Evolutionary conservation across 2,797 vertebrate genomes (phyloP), one percentile per base, ranked within the genome.

Genomic region (Peromyscus nudipes): DNA sequence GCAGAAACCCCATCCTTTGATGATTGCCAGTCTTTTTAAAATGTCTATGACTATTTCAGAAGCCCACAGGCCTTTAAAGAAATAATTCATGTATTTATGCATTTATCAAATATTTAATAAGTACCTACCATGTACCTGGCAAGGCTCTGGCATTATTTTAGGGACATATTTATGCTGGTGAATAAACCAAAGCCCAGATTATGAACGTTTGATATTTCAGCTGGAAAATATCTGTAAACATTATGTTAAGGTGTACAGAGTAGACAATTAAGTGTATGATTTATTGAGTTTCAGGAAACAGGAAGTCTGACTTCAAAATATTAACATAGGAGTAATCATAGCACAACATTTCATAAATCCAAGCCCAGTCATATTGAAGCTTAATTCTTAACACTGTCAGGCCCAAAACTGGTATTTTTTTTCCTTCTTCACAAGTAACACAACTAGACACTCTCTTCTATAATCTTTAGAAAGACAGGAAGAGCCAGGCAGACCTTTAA

Each of bases 51-150:
- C 73, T 79, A 55, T 21, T 82, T 23, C 52, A 94, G 65, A n/a
- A 87, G 21, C 25, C 37, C 34, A 65, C 9, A 46, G 69, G 60
- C 4, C 40, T 31, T 93, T 37, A n/a, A 77, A 37, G 57, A 21
- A 92, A 60, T 69, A 93, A 85, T 91, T 89, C 9, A 34, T 29
- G 27, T 34, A 71, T 85, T 88, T 91, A 88, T 46, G n/a, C 34
- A 88, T 60, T 65, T 57, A 86, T 37, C 64, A 91, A 34, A 89
- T 79, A 96, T 79, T 95, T 97, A 90, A 86, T 83, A 79, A 87
- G 31, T 21, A 43, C 52, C n/a, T 95, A 31, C 19, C 25, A 31
- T 43, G 29, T 73, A 52, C 16, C 40, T 87, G 21, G 55, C 34
- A 55, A 25, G 17, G 25, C 62, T 92, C 67, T 81, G 73, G 9